Evolutionary conservation across 2,113 vertebrate species (phyloP).

Genomic region (Loxodonta africana): DNA sequence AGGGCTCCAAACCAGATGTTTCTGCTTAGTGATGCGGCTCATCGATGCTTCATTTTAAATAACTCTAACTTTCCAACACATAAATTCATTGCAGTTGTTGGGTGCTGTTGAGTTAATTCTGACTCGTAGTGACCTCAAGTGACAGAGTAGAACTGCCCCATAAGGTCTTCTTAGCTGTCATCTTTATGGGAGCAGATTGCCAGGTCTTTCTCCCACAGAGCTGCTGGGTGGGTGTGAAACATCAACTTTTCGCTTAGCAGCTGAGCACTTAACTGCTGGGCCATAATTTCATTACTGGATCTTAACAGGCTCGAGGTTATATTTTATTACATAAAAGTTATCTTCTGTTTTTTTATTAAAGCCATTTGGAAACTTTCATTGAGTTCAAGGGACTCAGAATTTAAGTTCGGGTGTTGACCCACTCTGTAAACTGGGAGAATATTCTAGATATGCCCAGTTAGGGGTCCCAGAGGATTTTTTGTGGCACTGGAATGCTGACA

Average conservation of each 20-base stretch:
- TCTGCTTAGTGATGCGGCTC: rapidly evolving
- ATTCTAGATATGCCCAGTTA: background rate
- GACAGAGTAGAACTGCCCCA: background rate
- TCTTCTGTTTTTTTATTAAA: slow-evolving; percentile 27
- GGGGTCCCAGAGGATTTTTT: background rate
- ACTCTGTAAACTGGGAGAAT: background rate
- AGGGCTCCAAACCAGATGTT: background rate
- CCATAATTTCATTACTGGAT: background rate
- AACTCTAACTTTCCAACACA: background rate
- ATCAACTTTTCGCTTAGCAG: background rate
- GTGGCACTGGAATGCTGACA: no score
- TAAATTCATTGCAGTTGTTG: background rate
- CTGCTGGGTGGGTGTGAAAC: background rate
- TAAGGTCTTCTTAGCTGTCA: background rate
- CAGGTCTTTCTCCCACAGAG: background rate
- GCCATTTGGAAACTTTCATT: background rate
- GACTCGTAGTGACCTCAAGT: no score
- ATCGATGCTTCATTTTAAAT: background rate
- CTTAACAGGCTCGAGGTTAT: background rate
- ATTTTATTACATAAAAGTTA: background rate
- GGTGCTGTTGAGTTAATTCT: background rate
- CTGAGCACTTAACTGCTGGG: background rate
- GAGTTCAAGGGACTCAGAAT: background rate
- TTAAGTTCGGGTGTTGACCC: background rate
- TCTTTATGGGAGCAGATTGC: background rate